These are phyloP conservation scores for Sclerurus mexicanus DNA, from an alignment of 2,113 vertebrate genomes.

Conservation along the genomic window DNA sequence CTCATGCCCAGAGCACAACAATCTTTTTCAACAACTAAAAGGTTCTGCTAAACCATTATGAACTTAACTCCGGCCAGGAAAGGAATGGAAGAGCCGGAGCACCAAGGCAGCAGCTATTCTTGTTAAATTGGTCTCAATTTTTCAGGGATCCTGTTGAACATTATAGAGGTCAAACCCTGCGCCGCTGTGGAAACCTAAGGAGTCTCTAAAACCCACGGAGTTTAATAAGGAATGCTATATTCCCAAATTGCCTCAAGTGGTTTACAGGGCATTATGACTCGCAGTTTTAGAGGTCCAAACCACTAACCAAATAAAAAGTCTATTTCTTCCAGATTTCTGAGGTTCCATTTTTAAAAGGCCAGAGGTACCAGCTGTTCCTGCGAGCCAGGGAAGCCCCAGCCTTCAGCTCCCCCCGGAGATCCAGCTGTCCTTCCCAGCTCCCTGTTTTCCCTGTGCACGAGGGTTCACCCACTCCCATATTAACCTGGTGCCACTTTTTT, in stretches of 20 bases:
- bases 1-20: neutral
- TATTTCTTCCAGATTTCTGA: neutral
- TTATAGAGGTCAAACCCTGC: neutral
- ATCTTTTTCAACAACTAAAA: neutral
- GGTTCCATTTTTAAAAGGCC: neutral
- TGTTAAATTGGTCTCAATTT: slow-evolving; percentile 17
- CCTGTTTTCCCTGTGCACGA: neutral
- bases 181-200: neutral
- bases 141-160: neutral
- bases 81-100: slow-evolving; percentile 8
- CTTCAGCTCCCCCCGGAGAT: neutral
- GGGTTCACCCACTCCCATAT: neutral
- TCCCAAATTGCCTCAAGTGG: neutral
- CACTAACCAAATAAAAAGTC: slow-evolving; percentile 18
- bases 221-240: neutral
- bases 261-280: neutral
- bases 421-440: neutral
- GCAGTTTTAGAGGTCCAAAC: neutral
- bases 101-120: neutral
- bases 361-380: neutral
- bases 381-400: neutral
- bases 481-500: neutral
- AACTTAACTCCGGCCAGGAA: slow-evolving; percentile 3
- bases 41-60: neutral
- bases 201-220: neutral